Base-by-base conservation (phyloP, 2,888 invertebrate species). In the Scelioninae gen. 1 region DNA sequence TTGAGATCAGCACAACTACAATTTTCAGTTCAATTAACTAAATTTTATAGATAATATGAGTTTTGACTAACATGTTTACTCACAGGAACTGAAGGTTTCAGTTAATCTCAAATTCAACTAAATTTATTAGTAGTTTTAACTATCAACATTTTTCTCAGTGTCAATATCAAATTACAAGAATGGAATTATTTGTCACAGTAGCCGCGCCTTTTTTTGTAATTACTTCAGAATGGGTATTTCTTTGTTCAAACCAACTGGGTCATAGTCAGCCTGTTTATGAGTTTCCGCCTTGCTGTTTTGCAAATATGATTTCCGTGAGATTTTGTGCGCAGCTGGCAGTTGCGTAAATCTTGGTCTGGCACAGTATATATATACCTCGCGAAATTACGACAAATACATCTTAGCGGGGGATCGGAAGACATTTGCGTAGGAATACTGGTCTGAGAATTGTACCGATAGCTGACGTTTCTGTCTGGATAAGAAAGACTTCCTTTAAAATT, bases 401-500 rank as follows among this genome's bases (percentile, higher is more conserved):
- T 69, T 69, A 55, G 79, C 83, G 76, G 76, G 77, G 66, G 85
- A 85, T 86, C 85, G 82, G 80, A 80, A 83, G 85, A 87, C 71
- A 86, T 85, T 85, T 81, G 86, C 86, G 87, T 89, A 87, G 88
- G 89, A 86, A 87, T 86, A 88, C 88, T 84, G 87, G 88, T 88
- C 87, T 78, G 83, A 23, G 56, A 31, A 69, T 58, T 69, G 47
- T 49, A 47, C 69, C 69, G 23, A 69, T 69, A 29, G 16, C 34
- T 23, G 53, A 34, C 53, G 13, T 31, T 56, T 34, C 29, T 23
- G 6, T 34, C 16, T 34, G 56, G 34, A 69, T 58, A 60, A 71
- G 60, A 40, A 60, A 71, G 60, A 40, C 32, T 68, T 13, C 49
- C 53, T 62, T 72, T 53, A 45, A 63, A 38, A 55, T 55, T 40